These are phyloP conservation scores for Brachymystax lenok DNA, from an alignment of 2,797 vertebrate genomes.

Conservation along the genomic window DNA sequence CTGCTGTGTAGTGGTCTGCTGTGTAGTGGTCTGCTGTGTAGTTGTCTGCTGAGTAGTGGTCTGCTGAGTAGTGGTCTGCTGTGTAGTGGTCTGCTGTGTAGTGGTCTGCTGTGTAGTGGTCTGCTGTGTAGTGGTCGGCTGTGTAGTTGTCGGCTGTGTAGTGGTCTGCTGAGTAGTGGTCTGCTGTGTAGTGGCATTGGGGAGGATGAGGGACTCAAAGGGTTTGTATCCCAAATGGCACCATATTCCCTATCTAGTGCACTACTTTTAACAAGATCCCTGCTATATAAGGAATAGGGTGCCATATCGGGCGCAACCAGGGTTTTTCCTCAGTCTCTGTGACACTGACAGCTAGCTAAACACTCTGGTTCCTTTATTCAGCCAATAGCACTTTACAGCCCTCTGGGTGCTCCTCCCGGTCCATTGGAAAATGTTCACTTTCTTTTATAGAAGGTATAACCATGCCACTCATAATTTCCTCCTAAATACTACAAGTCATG, in stretches of 20 bases:
- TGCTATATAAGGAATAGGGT: neutral
- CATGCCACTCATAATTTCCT: conserved; percentile 25
- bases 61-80: conserved; percentile 38
- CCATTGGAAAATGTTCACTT: neutral
- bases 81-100: too few species aligned
- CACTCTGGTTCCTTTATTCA: conserved; percentile 13
- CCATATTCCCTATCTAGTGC: neutral
- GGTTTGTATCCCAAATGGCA: neutral
- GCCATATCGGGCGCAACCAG: neutral
- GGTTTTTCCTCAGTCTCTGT: neutral
- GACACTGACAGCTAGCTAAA: neutral
- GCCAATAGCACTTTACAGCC: conserved; percentile 26
- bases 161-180: conserved; percentile 32
- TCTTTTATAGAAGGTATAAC: neutral
- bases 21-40: too few species aligned
- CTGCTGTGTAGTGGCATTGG: conserved; percentile 1
- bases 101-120: too few species aligned
- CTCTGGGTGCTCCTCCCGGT: neutral
- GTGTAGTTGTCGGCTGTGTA: too few species aligned
- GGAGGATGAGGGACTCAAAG: neutral
- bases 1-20: conserved; percentile 5
- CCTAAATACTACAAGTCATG: conserved; percentile 14
- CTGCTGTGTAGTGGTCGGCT: too few species aligned
- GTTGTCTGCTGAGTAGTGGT: too few species aligned
- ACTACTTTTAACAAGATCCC: neutral